Evolutionary conservation across 2,888 invertebrate species (phyloP).

Genomic region (Oxytorus armatus): DNA sequence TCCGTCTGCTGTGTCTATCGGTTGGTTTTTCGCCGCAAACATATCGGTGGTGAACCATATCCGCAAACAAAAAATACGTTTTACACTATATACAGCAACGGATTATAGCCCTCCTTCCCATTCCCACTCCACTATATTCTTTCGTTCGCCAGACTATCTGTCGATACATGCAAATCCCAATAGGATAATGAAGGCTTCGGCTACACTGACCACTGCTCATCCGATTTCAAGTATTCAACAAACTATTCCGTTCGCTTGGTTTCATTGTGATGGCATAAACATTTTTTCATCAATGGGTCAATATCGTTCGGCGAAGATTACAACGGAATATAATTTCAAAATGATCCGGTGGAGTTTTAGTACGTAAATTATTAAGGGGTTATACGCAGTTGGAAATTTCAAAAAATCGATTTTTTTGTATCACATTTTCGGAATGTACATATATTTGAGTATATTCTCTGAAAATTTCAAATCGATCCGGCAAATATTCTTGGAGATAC

Average conservation of each 20-base stretch:
- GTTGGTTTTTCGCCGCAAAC: slow-evolving; percentile 23
- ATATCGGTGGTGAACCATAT: slow-evolving; percentile 47
- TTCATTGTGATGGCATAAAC: neutral
- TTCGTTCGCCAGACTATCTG: slow-evolving; percentile 50
- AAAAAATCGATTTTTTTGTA: no score
- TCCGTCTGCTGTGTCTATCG: slow-evolving; percentile 18
- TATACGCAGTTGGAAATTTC: no score
- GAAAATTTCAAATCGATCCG: no score
- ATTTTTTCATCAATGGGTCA: neutral
- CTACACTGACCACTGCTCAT: slow-evolving; percentile 50
- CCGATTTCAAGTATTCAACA: slow-evolving; percentile 30
- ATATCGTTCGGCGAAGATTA: slow-evolving; percentile 8
- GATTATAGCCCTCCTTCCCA: slow-evolving; percentile 1
- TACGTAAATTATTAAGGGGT: no score
- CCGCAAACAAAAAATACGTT: slow-evolving; percentile 38
- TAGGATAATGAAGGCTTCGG: slow-evolving; percentile 28
- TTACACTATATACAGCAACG: slow-evolving; percentile 20
- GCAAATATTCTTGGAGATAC: no score
- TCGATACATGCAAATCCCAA: slow-evolving; percentile 52
- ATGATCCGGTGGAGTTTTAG: neutral
- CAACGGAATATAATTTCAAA: neutral
- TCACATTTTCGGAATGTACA: no score
- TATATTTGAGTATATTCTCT: no score
- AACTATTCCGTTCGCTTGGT: slow-evolving; percentile 8
- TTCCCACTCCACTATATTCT: slow-evolving; percentile 21